phyloP scores from a whole-genome alignment of 2,113 vertebrate species.

The Nothocercus julius region DNA sequence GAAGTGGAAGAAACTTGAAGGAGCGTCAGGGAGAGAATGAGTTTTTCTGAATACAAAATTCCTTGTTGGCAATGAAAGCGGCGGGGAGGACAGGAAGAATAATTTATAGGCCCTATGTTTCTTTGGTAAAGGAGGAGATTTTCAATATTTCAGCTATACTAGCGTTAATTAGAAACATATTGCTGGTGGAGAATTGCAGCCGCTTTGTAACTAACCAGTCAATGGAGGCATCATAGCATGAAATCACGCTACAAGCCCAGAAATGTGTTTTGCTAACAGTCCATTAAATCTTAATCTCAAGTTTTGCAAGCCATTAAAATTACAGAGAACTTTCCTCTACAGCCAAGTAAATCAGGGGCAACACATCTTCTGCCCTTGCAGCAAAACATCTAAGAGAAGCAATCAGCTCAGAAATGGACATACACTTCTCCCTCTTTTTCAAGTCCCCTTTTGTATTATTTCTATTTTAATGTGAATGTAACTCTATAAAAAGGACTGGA shows the following conservation, averaged over 20 bases:
- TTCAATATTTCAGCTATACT: slow-evolving; percentile 55
- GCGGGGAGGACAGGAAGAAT: slow-evolving; percentile 1
- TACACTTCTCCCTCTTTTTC: background rate
- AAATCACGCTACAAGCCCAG: slow-evolving; percentile 65
- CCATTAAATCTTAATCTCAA: slow-evolving; percentile 73
- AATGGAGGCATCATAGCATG: slow-evolving; percentile 59
- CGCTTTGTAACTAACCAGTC: slow-evolving; percentile 55
- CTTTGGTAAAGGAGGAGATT: slow-evolving; percentile 58
- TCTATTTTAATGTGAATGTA: background rate
- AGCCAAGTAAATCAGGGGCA: slow-evolving; percentile 36
- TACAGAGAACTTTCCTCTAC: slow-evolving; percentile 41
- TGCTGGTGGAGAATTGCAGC: slow-evolving; percentile 46
- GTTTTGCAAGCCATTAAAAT: slow-evolving; percentile 66
- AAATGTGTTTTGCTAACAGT: slow-evolving; percentile 69
- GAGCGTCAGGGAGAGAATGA: background rate
- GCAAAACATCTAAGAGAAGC: background rate
- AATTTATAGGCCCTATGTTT: slow-evolving; percentile 59
- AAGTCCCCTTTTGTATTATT: background rate
- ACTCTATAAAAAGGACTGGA: background rate
- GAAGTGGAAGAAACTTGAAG: background rate
- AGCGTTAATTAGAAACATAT: slow-evolving; percentile 68
- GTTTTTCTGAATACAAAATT: slow-evolving; percentile 24
- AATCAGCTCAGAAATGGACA: background rate
- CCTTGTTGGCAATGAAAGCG: background rate
- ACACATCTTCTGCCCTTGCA: background rate